These are phyloP conservation scores for Agrochola lota DNA, from an alignment of 2,888 invertebrate genomes.

Conservation along the genomic window DNA sequence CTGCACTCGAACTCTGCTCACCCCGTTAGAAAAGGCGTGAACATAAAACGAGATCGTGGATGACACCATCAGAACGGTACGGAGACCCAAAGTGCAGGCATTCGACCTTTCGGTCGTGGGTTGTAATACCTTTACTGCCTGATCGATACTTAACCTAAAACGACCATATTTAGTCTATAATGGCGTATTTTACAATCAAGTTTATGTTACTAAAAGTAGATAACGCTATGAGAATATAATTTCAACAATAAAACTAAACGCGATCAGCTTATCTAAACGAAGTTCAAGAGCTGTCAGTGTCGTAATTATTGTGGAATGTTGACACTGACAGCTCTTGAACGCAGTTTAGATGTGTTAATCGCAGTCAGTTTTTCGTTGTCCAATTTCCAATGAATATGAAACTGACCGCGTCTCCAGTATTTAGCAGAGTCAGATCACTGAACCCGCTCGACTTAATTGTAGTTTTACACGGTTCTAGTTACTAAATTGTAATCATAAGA, in stretches of 20 bases:
- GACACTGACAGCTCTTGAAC: no score
- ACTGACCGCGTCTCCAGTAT: not conserved
- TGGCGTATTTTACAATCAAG: constrained; percentile 40
- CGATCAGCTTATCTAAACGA: no score
- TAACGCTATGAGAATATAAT: not conserved
- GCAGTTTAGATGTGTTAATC: no score
- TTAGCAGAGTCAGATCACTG: not conserved
- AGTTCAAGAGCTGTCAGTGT: no score
- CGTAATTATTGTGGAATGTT: no score
- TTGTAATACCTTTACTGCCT: constrained; percentile 42
- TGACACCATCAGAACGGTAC: constrained; percentile 54
- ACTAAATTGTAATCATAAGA: not conserved
- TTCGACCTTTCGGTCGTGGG: constrained; percentile 53
- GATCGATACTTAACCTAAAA: constrained; percentile 53
- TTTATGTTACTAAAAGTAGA: constrained; percentile 14
- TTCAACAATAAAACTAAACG: no score
- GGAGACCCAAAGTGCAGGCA: constrained; percentile 32
- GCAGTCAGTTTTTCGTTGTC: no score
- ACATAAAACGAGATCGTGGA: constrained; percentile 38
- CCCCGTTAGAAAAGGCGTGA: constrained; percentile 19
- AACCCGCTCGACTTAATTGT: not conserved
- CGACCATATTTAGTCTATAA: constrained; percentile 56
- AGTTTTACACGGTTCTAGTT: not conserved
- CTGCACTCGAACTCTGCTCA: constrained; percentile 6
- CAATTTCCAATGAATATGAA: no score